phyloP scores from a whole-genome alignment of 2,797 vertebrate genomes.

The Karalla daura region DNA sequence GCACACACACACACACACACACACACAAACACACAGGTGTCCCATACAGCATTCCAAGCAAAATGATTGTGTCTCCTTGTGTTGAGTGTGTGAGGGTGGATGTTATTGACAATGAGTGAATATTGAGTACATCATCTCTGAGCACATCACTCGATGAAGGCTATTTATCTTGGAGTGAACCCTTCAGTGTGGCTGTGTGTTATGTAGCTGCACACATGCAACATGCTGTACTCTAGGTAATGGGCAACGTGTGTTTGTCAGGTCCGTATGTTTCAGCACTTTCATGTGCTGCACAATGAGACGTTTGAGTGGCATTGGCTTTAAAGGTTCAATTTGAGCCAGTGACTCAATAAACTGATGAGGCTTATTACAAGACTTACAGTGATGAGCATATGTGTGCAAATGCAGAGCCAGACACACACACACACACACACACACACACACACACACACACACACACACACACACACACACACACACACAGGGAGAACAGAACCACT shows the following conservation, averaged over 20 bases:
- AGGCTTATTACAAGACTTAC: constrained; percentile 72
- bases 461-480: constrained; percentile 10
- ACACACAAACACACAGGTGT: constrained; percentile 16
- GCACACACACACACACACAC: constrained; percentile 21
- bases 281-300: constrained; percentile 22
- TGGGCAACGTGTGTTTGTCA: not conserved
- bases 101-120: constrained; percentile 39
- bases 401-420: constrained; percentile 1
- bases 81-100: not conserved
- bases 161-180: constrained; percentile 20
- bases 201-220: not conserved
- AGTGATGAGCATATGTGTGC: constrained; percentile 59
- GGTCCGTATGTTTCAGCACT: constrained; percentile 3
- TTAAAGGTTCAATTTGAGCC: constrained; percentile 70
- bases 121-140: constrained; percentile 47
- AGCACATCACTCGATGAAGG: constrained; percentile 23
- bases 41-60: constrained; percentile 41
- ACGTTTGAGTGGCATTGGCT: constrained; percentile 58
- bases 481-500: too few species aligned
- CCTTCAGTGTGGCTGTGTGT: not conserved
- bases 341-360: constrained; percentile 42
- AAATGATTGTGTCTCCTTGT: constrained; percentile 20
- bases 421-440: constrained; percentile 8
- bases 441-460: constrained; percentile 1
- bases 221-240: not conserved